phyloP scores from a whole-genome alignment of 2,888 invertebrate species.

The Chrysotoxum bicinctum region DNA sequence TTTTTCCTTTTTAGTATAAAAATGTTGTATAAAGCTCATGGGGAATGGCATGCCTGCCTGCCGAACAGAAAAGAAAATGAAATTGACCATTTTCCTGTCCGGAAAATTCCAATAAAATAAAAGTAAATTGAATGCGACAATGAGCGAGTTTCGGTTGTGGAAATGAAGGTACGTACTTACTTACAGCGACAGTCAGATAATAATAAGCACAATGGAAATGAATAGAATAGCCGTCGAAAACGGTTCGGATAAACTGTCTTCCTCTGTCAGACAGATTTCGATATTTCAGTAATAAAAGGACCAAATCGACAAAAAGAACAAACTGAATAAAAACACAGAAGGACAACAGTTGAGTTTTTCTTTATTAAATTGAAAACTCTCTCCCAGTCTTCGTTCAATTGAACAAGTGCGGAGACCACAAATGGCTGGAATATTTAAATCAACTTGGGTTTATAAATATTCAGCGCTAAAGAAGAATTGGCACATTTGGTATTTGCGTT shows the following conservation, averaged over 20 bases:
- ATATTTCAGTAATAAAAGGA: slow-evolving; percentile 55
- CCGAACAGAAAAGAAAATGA: slow-evolving; percentile 44
- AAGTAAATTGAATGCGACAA: slow-evolving; percentile 72
- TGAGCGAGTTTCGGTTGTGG: slow-evolving; percentile 34
- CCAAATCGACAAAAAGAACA: slow-evolving; percentile 14
- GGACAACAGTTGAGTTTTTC: slow-evolving; percentile 64
- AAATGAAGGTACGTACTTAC: slow-evolving; percentile 63
- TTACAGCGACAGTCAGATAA: slow-evolving; percentile 66
- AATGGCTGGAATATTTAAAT: slow-evolving; percentile 71
- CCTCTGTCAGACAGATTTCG: slow-evolving; percentile 63
- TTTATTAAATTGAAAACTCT: slow-evolving; percentile 63
- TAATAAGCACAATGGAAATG: slow-evolving; percentile 68
- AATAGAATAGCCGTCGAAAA: slow-evolving; percentile 65
- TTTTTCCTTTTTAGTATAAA: neutral
- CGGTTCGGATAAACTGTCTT: slow-evolving; percentile 68
- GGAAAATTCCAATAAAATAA: slow-evolving; percentile 70
- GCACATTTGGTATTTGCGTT: neutral
- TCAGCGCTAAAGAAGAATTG: slow-evolving; percentile 46
- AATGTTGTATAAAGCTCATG: neutral
- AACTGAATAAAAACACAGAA: slow-evolving; percentile 45
- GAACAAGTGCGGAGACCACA: slow-evolving; percentile 39
- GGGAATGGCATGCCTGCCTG: neutral
- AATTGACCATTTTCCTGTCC: slow-evolving; percentile 73
- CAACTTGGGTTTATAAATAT: slow-evolving; percentile 69
- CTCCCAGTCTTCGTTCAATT: neutral